A percentile compares a stretch with the other conserved stretches of the same genome.
These are phyloP conservation scores for Ia io DNA, from an alignment of 2,113 vertebrate species.

Conservation along the genomic window DNA sequence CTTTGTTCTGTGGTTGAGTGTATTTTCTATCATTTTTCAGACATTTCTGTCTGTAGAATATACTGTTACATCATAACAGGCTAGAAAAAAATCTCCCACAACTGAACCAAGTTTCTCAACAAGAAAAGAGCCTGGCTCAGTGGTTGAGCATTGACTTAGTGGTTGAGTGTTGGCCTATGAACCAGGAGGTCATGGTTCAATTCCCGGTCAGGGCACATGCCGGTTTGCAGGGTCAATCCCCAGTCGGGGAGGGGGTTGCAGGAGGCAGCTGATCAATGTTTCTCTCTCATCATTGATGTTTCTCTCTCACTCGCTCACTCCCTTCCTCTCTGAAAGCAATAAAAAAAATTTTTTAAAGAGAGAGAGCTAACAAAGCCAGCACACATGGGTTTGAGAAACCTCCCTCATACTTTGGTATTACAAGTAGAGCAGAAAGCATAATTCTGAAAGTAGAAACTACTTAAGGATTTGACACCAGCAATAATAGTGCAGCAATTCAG, in stretches of 20 bases:
- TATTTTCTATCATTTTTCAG: constrained; percentile 33
- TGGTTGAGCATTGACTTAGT: no score
- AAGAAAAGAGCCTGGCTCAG: not conserved
- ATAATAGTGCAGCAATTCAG: not conserved
- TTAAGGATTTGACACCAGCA: not conserved
- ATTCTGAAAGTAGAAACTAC: not conserved
- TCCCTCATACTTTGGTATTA: not conserved
- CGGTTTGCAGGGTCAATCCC: no score
- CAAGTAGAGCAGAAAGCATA: not conserved
- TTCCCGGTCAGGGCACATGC: no score
- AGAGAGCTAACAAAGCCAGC: not conserved
- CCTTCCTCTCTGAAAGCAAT: no score
- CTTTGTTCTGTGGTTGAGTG: not conserved
- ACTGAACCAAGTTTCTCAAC: not conserved
- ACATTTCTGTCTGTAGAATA: not conserved
- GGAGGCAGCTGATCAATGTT: no score
- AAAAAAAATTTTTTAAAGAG: no score
- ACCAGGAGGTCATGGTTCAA: no score
- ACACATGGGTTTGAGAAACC: not conserved
- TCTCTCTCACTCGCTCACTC: no score
- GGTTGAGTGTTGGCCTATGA: no score
- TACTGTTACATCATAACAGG: not conserved
- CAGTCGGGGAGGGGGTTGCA: no score
- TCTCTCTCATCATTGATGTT: no score
- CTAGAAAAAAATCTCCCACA: not conserved